These are phyloP conservation scores for Acanthurus tractus DNA, from an alignment of 2,797 vertebrate genomes.

Conservation along the genomic window DNA sequence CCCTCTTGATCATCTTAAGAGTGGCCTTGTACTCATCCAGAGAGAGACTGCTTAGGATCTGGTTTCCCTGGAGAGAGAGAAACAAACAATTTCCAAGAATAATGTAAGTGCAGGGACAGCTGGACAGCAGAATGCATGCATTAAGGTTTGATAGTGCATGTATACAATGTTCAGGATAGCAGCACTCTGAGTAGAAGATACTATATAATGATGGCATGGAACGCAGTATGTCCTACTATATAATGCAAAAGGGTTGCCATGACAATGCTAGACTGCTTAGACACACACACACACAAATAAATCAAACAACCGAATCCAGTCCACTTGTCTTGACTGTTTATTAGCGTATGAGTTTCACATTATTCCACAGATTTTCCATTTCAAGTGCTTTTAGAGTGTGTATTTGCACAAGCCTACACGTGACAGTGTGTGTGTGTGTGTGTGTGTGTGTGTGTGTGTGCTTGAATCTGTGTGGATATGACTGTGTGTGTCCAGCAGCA, in stretches of 20 bases:
- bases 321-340: slow-evolving; percentile 16
- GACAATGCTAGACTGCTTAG: slow-evolving; percentile 5
- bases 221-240: neutral
- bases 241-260: slow-evolving; percentile 26
- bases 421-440: neutral
- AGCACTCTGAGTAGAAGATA: slow-evolving; percentile 7
- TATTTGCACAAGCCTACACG: neutral
- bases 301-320: slow-evolving; percentile 9
- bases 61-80: slow-evolving; percentile 89
- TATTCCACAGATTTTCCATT: slow-evolving; percentile 7
- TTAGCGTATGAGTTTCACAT: slow-evolving; percentile 26
- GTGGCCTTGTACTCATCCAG: slow-evolving; percentile 95
- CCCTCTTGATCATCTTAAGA: slow-evolving; percentile 96
- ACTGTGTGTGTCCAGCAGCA: slow-evolving; percentile 5
- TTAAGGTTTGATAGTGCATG: neutral
- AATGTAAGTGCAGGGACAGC: neutral
- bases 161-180: neutral
- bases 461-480: neutral
- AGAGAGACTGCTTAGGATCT: slow-evolving; percentile 95
- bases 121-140: neutral
- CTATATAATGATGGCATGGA: slow-evolving; percentile 2
- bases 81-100: neutral
- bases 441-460: slow-evolving; percentile 3
- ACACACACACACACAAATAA: slow-evolving; percentile 21
- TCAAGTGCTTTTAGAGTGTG: slow-evolving; percentile 25